Evolutionary conservation across 2,113 vertebrate genomes (phyloP), one percentile per base, ranked within the genome.

Genomic region (Sterrhoptilus dennistouni): DNA sequence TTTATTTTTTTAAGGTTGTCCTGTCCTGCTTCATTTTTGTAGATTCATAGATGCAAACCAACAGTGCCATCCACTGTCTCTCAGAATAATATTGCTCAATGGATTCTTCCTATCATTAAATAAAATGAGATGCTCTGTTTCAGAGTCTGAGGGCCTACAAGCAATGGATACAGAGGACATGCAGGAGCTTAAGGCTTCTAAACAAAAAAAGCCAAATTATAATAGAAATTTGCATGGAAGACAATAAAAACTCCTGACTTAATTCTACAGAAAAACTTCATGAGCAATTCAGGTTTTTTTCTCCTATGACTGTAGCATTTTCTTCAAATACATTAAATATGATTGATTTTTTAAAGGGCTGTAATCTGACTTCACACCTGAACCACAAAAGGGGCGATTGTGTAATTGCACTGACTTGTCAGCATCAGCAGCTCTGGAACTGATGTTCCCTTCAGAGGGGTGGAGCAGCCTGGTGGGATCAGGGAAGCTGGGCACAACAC

Each of bases 41-140:
- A 84, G 24, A 66, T 50, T 90, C 75, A 93, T 83, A 91, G 91
- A 70, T 93, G 81, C 70, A 96, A 96, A 82, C 40, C 95, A 96
- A 97, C 82, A 97, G 66, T 93, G 93, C 94, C 95, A 96, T 95
- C 94, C 93, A 77, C 96, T 96, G 94, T 95, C 53, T 59, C 70
- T 77, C 50, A 70, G 29, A 63, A 79, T 76, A 69, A 87, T 65
- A 42, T 64, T 87, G 22, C 61, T 82, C 42, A 54, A 29, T 3
- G 1, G 45, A 53, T 79, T 82, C 79, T 87, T 33, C 21, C 38
- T 12, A 35, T 5, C 14, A 35, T 78, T 71, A 66, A 56, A 57
- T 60, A 76, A 77, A 86, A 36, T 22, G 42, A 60, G 33, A 66
- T 13, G 5, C 6, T 23, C 35, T 72, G 4, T 47, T 53, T 70